Percentiles rank a stretch among this genome's conserved stretches.
Conservation (phyloP, 2,888 invertebrate genomes). For the Mythimna impura region DNA sequence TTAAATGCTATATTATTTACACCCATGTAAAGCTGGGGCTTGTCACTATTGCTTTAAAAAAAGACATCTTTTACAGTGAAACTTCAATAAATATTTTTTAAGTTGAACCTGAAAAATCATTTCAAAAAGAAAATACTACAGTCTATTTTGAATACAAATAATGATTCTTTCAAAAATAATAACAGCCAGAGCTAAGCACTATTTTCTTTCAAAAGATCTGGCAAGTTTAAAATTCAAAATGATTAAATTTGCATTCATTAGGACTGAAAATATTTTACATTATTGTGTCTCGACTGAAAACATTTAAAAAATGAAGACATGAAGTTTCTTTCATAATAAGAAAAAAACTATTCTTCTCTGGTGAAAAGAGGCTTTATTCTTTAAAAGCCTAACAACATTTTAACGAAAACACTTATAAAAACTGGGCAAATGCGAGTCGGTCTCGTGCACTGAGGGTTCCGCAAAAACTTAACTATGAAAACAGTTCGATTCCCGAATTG, state of each 20-base stretch:
- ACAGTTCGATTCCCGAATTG: too few relatives aligned
- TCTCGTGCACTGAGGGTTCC: too few relatives aligned
- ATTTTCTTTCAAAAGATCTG: neutral
- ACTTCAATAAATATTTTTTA: neutral
- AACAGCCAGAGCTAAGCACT: neutral
- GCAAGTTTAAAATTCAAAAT: conserved; percentile 13
- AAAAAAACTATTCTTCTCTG: neutral
- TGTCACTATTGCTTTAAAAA: too few relatives aligned
- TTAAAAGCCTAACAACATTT: conserved; percentile 8
- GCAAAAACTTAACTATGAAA: too few relatives aligned
- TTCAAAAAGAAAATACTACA: neutral
- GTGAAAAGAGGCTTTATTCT: neutral
- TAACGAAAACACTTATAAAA: conserved; percentile 13
- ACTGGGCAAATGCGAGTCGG: too few relatives aligned
- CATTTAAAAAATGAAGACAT: conserved; percentile 1
- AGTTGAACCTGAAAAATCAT: neutral
- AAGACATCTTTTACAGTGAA: too few relatives aligned
- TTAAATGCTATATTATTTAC: too few relatives aligned
- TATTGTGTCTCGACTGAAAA: conserved; percentile 11
- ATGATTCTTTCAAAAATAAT: conserved; percentile 3
- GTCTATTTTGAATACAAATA: neutral
- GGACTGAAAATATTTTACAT: conserved; percentile 14
- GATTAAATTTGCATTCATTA: conserved; percentile 49
- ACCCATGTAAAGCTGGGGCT: too few relatives aligned
- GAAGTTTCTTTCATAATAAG: neutral